phyloP scores from a whole-genome alignment of 1,140 invertebrate species.

The Cardiocondyla obscurior region DNA sequence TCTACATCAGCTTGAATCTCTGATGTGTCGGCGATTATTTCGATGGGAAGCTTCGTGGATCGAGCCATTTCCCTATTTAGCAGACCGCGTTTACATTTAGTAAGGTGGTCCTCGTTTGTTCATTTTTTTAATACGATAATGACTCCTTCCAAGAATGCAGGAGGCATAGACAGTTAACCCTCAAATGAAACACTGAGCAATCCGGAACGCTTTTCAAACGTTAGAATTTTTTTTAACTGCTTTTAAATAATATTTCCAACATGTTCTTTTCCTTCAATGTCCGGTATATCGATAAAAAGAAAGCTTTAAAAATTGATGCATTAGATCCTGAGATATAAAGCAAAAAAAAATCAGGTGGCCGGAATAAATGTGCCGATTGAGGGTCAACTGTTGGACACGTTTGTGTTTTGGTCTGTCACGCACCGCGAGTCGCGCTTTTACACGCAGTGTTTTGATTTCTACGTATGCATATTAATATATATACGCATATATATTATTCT shows the following conservation, averaged over 20 bases:
- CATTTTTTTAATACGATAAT: conserved; percentile 19
- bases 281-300: no score
- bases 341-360: no score
- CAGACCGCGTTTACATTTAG: neutral
- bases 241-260: no score
- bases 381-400: neutral
- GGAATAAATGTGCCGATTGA: no score
- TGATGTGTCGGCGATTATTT: neutral
- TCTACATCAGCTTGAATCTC: neutral
- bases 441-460: conserved; percentile 21
- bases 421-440: conserved; percentile 48
- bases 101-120: conserved; percentile 9
- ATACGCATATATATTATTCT: conserved; percentile 22
- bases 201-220: no score
- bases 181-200: no score
- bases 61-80: conserved; percentile 7
- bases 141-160: conserved; percentile 34
- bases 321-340: no score
- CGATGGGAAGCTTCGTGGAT: neutral
- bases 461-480: neutral
- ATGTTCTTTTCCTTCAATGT: no score
- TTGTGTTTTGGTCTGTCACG: conserved; percentile 35
- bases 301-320: no score
- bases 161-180: conserved; percentile 28
- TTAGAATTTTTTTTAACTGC: no score